phyloP scores from a whole-genome alignment of 1,140 invertebrate species.

The Fopius arisanus region DNA sequence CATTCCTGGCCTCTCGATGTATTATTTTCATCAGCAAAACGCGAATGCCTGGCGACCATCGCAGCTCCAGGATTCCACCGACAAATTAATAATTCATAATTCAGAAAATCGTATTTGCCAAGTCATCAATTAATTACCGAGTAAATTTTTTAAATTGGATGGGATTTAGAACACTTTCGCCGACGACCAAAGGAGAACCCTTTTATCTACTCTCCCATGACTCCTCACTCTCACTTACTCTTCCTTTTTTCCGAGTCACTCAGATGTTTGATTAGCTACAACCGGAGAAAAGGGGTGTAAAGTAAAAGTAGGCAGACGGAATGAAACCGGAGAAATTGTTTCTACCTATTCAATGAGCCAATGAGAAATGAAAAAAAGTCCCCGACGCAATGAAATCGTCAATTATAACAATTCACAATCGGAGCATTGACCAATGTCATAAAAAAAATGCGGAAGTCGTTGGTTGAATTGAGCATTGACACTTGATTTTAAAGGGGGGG shows the following conservation, averaged over 20 bases:
- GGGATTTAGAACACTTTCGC: background rate
- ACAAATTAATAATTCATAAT: too few species aligned
- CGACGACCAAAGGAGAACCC: background rate
- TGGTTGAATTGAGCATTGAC: constrained; percentile 17
- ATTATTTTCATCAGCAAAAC: too few species aligned
- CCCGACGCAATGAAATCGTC: too few species aligned
- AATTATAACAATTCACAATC: background rate
- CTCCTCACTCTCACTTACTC: constrained; percentile 1
- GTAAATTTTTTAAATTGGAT: background rate
- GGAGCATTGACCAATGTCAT: background rate
- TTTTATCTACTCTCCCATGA: constrained; percentile 1
- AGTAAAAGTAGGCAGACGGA: background rate
- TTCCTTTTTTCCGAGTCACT: background rate
- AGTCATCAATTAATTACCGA: background rate
- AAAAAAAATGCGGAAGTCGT: background rate
- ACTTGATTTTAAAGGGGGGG: background rate
- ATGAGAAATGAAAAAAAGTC: too few species aligned
- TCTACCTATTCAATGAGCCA: background rate
- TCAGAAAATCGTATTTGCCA: too few species aligned
- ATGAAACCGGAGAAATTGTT: background rate
- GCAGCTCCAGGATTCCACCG: too few species aligned
- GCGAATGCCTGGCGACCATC: too few species aligned
- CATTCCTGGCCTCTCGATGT: too few species aligned
- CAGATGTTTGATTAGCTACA: background rate
- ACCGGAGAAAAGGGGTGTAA: too few species aligned